Percentiles rank a stretch among this genome's conserved stretches.
Evolutionary conservation across 1,140 invertebrate genomes (phyloP).

Genomic region (Bombus pascuorum): DNA sequence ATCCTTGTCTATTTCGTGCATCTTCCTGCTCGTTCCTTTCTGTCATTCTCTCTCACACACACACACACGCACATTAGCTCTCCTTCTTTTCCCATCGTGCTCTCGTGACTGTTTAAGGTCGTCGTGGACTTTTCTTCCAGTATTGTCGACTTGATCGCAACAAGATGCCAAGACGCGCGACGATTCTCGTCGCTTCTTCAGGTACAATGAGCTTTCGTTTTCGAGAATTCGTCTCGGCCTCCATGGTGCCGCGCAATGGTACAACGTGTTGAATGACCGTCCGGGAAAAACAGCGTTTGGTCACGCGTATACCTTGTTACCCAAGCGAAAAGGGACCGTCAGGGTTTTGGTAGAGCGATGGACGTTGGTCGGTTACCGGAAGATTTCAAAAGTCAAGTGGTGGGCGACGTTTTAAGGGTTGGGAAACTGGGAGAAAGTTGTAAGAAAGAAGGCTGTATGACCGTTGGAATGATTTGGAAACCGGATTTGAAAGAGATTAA

Average conservation of each 20-base stretch:
- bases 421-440: background rate
- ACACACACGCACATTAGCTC: no score
- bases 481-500: background rate
- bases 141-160: conserved; percentile 14
- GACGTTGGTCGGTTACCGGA: background rate
- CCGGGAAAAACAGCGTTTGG: conserved; percentile 21
- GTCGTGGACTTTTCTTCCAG: background rate
- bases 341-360: no score
- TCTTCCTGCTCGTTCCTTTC: no score
- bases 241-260: background rate
- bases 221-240: conserved; percentile 39
- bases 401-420: background rate
- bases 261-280: conserved; percentile 1
- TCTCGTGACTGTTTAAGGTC: background rate
- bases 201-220: conserved; percentile 25
- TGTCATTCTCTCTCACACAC: background rate
- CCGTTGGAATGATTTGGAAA: background rate
- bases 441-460: background rate
- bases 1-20: background rate
- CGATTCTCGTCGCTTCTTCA: conserved; percentile 3
- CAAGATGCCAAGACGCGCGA: conserved; percentile 20
- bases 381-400: conserved; percentile 9
- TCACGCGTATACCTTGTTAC: conserved; percentile 39
- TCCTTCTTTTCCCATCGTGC: background rate
- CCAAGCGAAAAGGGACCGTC: background rate